Conservation (phyloP, 2,797 vertebrate genomes). For the Halcyon leucocephala region DNA sequence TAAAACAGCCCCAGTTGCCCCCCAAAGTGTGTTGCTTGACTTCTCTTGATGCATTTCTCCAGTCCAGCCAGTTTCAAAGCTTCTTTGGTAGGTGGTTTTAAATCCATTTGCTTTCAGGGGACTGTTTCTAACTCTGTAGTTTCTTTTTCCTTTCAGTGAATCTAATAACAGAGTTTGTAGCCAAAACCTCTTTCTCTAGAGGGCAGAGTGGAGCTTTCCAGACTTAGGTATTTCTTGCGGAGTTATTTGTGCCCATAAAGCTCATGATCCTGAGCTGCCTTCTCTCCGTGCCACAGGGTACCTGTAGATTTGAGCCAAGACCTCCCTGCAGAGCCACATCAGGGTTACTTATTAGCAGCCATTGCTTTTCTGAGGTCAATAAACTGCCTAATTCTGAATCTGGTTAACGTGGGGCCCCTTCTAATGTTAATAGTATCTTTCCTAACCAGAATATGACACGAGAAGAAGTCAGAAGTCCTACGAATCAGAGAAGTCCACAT, state of each 20-base stretch:
- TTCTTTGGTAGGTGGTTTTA: neutral
- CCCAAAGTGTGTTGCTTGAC: neutral
- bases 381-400: neutral
- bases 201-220: neutral
- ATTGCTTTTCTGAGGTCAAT: neutral
- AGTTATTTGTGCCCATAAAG: neutral
- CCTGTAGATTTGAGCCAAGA: neutral
- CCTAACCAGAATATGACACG: neutral
- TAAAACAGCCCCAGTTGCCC: neutral
- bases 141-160: neutral
- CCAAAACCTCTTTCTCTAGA: neutral
- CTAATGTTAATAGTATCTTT: neutral
- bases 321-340: neutral
- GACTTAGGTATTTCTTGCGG: neutral
- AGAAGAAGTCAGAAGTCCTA: neutral
- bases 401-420: neutral
- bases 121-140: neutral
- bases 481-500: neutral
- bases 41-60: neutral
- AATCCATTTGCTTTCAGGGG: neutral
- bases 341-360: rapidly evolving
- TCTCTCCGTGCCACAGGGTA: neutral
- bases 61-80: neutral
- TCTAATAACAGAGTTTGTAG: neutral
- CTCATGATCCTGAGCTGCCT: neutral